phyloP scores from a whole-genome alignment of 2,888 invertebrate genomes.

The Latheticus oryzae region DNA sequence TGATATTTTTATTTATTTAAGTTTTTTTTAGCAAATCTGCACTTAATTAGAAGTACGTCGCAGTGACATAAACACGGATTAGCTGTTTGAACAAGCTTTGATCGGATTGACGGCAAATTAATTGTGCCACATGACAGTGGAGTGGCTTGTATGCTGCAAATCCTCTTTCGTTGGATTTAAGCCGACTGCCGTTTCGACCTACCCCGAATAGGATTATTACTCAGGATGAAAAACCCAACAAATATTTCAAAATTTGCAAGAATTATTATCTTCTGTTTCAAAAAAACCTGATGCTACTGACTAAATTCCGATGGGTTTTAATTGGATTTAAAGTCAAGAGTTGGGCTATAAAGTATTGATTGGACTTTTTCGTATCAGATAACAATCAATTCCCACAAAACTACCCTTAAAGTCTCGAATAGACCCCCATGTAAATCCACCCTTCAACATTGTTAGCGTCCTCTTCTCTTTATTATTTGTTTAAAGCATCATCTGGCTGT shows the following conservation, averaged over 20 bases:
- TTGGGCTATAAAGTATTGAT: too few relatives aligned
- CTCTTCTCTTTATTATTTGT: constrained; percentile 17
- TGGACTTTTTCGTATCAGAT: too few relatives aligned
- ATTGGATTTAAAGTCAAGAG: too few relatives aligned
- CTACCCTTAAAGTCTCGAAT: constrained; percentile 4
- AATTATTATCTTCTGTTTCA: too few relatives aligned
- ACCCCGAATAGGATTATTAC: constrained; percentile 43
- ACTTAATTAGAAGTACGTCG: constrained; percentile 56
- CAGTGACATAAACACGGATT: constrained; percentile 63
- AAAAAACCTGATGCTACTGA: too few relatives aligned
- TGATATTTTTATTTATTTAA: too few relatives aligned
- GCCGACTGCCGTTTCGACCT: constrained; percentile 53
- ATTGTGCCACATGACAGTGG: constrained; percentile 62
- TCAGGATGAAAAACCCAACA: too few relatives aligned
- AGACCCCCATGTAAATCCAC: constrained; percentile 14
- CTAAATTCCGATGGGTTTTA: too few relatives aligned
- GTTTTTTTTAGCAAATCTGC: too few relatives aligned
- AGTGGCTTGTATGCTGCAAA: constrained; percentile 58
- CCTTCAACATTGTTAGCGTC: constrained; percentile 13
- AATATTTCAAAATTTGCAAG: too few relatives aligned
- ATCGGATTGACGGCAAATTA: constrained; percentile 65
- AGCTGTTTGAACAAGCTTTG: constrained; percentile 62
- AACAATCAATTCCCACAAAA: constrained; percentile 5
- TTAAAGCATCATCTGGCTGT: constrained; percentile 24
- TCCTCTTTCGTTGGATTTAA: constrained; percentile 63